Percentiles rank a stretch among this genome's conserved stretches.
Evolutionary conservation across 2,888 invertebrate species (phyloP).

Genomic region (Tridacna gigas): DNA sequence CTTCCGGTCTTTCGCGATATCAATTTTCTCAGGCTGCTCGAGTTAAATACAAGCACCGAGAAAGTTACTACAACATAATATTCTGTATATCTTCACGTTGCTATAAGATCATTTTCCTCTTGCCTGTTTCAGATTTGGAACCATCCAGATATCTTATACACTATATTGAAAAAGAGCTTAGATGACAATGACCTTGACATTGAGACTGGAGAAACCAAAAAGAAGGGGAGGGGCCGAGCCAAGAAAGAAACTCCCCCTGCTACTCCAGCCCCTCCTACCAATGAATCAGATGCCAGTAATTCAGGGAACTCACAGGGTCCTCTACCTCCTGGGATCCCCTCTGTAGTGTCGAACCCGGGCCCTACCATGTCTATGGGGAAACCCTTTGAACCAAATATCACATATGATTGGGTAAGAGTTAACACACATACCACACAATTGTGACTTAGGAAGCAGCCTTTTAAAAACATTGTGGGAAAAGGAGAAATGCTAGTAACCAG

Average conservation of each 20-base stretch:
- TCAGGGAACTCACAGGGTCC: not conserved
- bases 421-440: too few relatives aligned
- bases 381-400: conserved; percentile 64
- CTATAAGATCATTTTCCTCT: not conserved
- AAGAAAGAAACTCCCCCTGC: conserved; percentile 57
- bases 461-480: too few relatives aligned
- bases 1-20: too few relatives aligned
- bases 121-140: conserved; percentile 85
- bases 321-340: not conserved
- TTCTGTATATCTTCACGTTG: too few relatives aligned
- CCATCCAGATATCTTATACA: conserved; percentile 86
- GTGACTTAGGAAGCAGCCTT: not conserved
- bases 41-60: too few relatives aligned
- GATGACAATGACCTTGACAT: conserved; percentile 84
- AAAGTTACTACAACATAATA: too few relatives aligned
- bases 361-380: conserved; percentile 30
- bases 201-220: conserved; percentile 74
- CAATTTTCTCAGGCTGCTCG: too few relatives aligned
- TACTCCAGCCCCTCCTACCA: conserved; percentile 38
- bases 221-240: conserved; percentile 57
- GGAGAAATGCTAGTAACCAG: too few relatives aligned
- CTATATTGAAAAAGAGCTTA: conserved; percentile 76
- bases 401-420: conserved; percentile 77
- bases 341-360: not conserved
- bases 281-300: conserved; percentile 21